Base-by-base conservation (phyloP, 1,140 invertebrate genomes). In the Theocolax elegans region DNA sequence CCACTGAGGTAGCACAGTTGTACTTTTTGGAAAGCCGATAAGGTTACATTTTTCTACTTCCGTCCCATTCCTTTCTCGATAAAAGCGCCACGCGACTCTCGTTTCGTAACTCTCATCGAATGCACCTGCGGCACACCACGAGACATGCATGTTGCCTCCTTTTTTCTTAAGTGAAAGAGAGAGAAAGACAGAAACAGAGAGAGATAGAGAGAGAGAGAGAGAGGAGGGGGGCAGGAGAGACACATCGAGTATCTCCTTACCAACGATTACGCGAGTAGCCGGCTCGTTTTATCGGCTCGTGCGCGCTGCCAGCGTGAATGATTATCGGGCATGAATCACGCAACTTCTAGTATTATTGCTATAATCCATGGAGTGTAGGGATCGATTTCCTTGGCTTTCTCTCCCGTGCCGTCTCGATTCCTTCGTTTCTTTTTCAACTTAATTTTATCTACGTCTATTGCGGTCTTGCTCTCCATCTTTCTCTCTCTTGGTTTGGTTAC, bases 181-280 rank as follows among this genome's bases (percentile, higher is more conserved):
- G 42, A 6, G 13, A 44, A n/a, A 10, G 25, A 58, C 27, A 46
- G 60, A n/a, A 46, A 15, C 25, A 46, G 25, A 3, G 65, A 72
- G 74, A 65, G 44, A 59, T 67, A 63, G 65, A 62, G 40, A 9
- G 15, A 53, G 17, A 62, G 44, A 69, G 48, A 53, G 19, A 21
- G 44, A 42, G n/a, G 8, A 3, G 31, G 64, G 71, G 59, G 46
- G 68, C 71, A 64, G 67, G 72, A 58, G n/a, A n/a, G n/a, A n/a
- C n/a, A n/a, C n/a, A n/a, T n/a, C n/a, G 64, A 29, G 48, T 68
- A 68, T 53, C 56, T 44, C 21, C 35, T 68, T 68, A 68, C 56
- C 46, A 27, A 1, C 17, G 56, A 68, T 68, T 62, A 68, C 46
- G 35, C 35, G 54, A 27, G 42, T 29, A 19, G 27, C 25, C 0